Evolutionary conservation across 2,888 invertebrate species (phyloP), one percentile per base, ranked within the genome.

Genomic region (Corbicula japonica): DNA sequence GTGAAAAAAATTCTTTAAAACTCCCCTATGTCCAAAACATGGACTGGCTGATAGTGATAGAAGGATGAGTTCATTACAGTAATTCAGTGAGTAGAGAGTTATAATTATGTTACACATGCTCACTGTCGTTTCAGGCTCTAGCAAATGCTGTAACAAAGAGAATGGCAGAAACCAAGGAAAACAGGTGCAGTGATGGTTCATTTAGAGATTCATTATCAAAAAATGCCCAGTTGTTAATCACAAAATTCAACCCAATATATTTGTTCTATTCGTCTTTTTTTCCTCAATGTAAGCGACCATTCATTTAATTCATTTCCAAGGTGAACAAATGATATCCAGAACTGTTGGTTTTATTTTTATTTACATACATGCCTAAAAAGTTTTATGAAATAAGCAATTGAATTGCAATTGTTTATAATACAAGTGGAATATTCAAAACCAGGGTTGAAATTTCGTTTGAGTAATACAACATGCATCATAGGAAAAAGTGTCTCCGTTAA

Each of bases 131-230:
- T 82, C 82, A 92, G 91, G 87, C 89, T n/a, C 54, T 89, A 48
- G 68, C 70, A 15, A 97, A 97, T 92, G 94, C 95, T 4, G 95
- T 96, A 91, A 95, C 95, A 12, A 95, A 96, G 75, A 95, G 96
- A 26, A 95, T 95, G 76, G 94, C 95, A 87, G 96, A 96, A 90
- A 95, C 95, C 76, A 94, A 93, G 21, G 95, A 95, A 78, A 96
- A 97, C 80, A 89, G 86, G 90, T 90, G 41, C 41, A 18, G 41
- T 12, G 18, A 38, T 12, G 10, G 8, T 8, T 38, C 41, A 8
- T 38, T 12, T 12, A 38, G 41, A 12, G 41, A 38, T 8, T 8
- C 41, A 38, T 38, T 8, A 38, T 15, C 41, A 12, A 12, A 12
- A 12, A 18, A 8, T 38, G 10, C 18, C 8, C 8, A 38, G 10